These are phyloP conservation scores for Dreissena rostriformis DNA, from an alignment of 1,140 invertebrate genomes.

Conservation along the genomic window DNA sequence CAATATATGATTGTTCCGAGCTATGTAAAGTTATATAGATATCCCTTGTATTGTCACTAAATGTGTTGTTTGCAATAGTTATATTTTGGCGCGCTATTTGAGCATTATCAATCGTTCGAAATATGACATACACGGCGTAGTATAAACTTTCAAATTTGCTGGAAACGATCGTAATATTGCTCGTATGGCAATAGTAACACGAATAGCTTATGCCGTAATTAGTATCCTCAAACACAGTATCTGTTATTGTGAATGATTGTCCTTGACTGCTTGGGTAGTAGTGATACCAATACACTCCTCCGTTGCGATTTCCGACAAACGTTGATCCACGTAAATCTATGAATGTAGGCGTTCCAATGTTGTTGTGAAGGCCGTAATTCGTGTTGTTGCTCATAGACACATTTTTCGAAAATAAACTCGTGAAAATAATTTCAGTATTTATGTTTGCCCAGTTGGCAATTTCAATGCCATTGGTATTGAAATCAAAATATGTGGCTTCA, in stretches of 20 bases:
- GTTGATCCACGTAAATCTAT: background rate
- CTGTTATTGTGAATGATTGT: background rate
- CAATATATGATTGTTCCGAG: too few relatives aligned
- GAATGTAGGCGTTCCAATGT: background rate
- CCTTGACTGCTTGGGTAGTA: background rate
- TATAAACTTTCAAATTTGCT: background rate
- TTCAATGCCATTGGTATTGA: background rate
- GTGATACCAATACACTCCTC: background rate
- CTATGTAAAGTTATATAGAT: too few relatives aligned
- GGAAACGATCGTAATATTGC: too few relatives aligned
- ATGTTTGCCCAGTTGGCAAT: background rate
- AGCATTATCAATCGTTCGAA: too few relatives aligned
- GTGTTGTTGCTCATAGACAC: background rate
- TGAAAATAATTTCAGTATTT: background rate
- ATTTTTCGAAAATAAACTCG: background rate
- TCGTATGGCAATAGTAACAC: background rate
- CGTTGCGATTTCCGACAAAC: background rate
- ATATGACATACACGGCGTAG: background rate
- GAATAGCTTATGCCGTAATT: background rate
- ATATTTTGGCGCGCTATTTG: too few relatives aligned
- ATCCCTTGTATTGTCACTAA: too few relatives aligned
- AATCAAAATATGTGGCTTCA: background rate
- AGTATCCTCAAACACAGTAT: background rate
- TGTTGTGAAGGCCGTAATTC: background rate
- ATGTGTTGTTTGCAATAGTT: too few relatives aligned